Base-by-base conservation (phyloP, 2,888 invertebrate genomes). In the Chromoteleia sp. region DNA sequence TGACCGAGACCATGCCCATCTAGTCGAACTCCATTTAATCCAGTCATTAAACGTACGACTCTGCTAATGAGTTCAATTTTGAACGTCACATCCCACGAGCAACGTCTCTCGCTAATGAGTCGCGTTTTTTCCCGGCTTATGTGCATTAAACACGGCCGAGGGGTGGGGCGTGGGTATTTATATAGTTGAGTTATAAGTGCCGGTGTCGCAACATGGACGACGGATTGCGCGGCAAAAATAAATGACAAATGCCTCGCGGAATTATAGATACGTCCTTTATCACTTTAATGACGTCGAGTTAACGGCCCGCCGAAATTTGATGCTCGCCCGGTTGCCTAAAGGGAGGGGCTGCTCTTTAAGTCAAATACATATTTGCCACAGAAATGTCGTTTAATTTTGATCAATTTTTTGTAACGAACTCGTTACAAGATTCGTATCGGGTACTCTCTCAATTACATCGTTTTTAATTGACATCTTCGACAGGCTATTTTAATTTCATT, bases 51-150 rank as follows among this genome's bases (percentile, higher is more conserved):
- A 73, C 43, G 43, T 68, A 80, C 79, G 74, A 82, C 77, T 77
- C 48, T 74, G 74, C 81, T 82, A 82, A 82, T 81, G 81, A 77
- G 73, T 81, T 76, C 73, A 79, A 79, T 68, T 79, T 79, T 79
- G 59, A 74, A 79, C 79, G 73, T 73, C 79, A 74, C 68, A 73
- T 67, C 58, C 61, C 54, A 71, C 67, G 68, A 73, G 54, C 17
- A 25, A 48, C 59, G 19, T 73, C 73, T 30, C 25, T 54, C 79
- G 61, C 68, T 79, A 79, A 79, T 79, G 79, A 79, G 59, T 73
- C 43, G 58, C 58, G 12, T 73, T 73, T 79, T 73, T 79, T 65
- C 17, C 41, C 39, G 10, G 14, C 50, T 39, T 25, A 41, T 39
- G 58, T 45, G 45, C 29, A 29, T 54, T 43, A 59, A 50, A 41